Evolutionary conservation across 2,888 invertebrate species (phyloP), one percentile per base, ranked within the genome.

Genomic region (Elmis aenea): DNA sequence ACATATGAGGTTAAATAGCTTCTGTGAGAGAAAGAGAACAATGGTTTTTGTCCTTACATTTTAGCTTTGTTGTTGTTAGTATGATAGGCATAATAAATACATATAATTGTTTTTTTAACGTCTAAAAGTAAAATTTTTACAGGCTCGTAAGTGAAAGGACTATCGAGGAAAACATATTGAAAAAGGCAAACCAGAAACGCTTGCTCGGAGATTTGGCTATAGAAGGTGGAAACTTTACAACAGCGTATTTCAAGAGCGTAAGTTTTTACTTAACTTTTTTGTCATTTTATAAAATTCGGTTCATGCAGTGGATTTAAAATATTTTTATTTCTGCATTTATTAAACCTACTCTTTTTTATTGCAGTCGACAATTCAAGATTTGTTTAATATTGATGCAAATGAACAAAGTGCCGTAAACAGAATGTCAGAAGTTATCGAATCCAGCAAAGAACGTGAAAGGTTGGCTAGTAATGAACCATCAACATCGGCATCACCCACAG

Each of bases 221-320:
- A 61, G 99, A 99, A 71, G 94, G 91, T 51, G 99, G 97, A 5
- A 95, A 94, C 71, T 99, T 99, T 67, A 99, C 96, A 14, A 94
- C 97, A 8, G 90, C 93, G 0, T 94, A 88, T 69, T 92, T 99
- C 71, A 90, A 93, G 63, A 82, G 81, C 66, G 84, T 83, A 69
- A 69, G 74, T 71, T 10, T 11, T 33, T 13, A 15, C 26, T 22
- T 30, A 11, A 28, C 25, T 18, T 35, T 14, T 18, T 12, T 13
- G 20, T 26, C 25, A 38, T 13, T 36, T 15, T 11, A 3, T 12
- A 5, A 6, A 34, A 15, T 31, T 3, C 6, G 32, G 22, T 38
- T 32, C 13, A 9, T 45, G 26, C 13, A n/a, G 21, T 35, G 9
- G 13, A 25, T 5, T 5, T 3, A 25, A 25, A 25, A 3, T 27